phyloP scores from a whole-genome alignment of 2,888 invertebrate genomes.

The Melikaiella ostensackeni region DNA sequence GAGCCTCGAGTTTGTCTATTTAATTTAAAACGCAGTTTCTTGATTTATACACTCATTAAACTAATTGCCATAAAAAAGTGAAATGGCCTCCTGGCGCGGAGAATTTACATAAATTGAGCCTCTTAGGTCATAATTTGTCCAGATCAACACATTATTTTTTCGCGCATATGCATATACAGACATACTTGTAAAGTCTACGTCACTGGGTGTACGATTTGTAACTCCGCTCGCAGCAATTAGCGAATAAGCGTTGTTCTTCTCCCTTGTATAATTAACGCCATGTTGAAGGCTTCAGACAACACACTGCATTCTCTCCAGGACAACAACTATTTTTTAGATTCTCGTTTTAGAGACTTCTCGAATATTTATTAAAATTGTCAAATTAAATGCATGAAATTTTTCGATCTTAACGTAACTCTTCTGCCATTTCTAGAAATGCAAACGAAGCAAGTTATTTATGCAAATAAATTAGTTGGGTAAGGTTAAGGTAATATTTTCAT shows the following conservation, averaged over 20 bases:
- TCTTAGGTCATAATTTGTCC: conserved; percentile 31
- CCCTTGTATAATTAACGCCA: conserved; percentile 23
- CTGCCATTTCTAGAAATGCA: background rate
- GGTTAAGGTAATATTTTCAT: background rate
- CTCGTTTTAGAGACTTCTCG: background rate
- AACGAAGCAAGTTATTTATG: background rate
- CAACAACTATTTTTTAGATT: background rate
- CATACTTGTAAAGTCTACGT: conserved; percentile 3
- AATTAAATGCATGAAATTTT: background rate
- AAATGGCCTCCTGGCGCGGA: conserved; percentile 16
- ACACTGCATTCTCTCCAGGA: background rate
- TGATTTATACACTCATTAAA: conserved; percentile 32
- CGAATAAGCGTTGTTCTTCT: conserved; percentile 30
- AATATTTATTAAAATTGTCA: background rate
- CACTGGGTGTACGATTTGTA: conserved; percentile 23
- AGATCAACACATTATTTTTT: conserved; percentile 30
- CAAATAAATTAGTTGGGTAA: background rate
- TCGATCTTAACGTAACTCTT: background rate
- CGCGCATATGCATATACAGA: background rate
- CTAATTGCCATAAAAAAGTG: conserved; percentile 29
- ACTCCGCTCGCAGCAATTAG: conserved; percentile 33
- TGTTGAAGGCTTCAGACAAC: conserved; percentile 9
- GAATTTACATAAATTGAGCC: conserved; percentile 36
- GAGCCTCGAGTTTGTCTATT: background rate
- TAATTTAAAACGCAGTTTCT: conserved; percentile 13